phyloP scores from a whole-genome alignment of 2,113 vertebrate genomes.

The Rhegmatorhina hoffmannsi region DNA sequence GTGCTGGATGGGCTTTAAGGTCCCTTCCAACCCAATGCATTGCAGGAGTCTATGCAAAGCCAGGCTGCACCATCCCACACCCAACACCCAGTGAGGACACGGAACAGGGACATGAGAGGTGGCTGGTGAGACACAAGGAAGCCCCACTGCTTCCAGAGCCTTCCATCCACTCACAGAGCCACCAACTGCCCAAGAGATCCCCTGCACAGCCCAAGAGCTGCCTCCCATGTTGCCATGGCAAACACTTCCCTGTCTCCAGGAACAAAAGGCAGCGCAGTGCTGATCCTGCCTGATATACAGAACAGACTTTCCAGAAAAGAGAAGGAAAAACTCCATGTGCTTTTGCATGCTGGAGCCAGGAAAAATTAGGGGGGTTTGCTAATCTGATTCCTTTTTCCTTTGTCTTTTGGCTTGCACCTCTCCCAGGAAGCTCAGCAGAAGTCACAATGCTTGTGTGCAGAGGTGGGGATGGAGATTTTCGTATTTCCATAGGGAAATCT shows the following conservation, averaged over 20 bases:
- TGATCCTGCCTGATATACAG: not conserved
- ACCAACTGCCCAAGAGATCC: not conserved
- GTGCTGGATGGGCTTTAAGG: not conserved
- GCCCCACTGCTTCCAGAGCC: not conserved
- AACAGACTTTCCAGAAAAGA: constrained; percentile 6
- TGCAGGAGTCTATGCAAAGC: not conserved
- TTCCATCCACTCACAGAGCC: not conserved
- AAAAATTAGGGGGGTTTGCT: constrained; percentile 14
- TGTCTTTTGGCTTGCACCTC: not conserved
- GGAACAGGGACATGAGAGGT: fast-evolving
- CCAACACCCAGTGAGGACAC: not conserved
- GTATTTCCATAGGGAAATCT: not conserved
- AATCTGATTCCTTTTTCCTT: not conserved
- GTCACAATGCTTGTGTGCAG: not conserved
- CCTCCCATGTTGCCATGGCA: not conserved
- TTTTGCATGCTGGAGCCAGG: constrained; percentile 23
- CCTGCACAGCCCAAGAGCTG: not conserved
- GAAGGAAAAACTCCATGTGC: not conserved
- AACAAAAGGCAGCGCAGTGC: not conserved
- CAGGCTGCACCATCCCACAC: not conserved
- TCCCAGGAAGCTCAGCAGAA: not conserved
- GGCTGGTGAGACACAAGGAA: not conserved
- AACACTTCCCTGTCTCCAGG: not conserved
- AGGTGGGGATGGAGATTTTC: not conserved
- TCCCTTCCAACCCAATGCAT: not conserved